Conservation (phyloP, 2,113 vertebrate species). For the Taxidea taxus region DNA sequence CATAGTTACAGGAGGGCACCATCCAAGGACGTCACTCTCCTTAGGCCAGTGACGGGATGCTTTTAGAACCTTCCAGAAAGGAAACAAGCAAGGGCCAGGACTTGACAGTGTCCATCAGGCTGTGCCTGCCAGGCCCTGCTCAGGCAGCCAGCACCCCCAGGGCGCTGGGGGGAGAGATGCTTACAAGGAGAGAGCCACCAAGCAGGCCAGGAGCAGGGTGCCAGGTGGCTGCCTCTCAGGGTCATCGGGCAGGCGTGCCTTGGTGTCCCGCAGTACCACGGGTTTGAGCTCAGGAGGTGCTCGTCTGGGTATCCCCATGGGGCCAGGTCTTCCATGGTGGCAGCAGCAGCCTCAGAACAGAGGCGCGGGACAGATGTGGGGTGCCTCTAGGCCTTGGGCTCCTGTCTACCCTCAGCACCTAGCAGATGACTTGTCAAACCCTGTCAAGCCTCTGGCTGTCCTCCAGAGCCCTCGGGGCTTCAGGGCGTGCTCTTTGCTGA, state of each 20-base stretch:
- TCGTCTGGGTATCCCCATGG: background rate
- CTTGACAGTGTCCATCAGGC: background rate
- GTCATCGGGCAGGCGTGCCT: rapidly evolving
- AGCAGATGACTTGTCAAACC: rapidly evolving
- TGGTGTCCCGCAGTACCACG: rapidly evolving
- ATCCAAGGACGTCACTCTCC: background rate
- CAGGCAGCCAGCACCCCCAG: rapidly evolving
- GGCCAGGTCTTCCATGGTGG: background rate
- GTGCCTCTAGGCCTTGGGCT: background rate
- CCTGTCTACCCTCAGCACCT: background rate
- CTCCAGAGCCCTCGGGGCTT: background rate
- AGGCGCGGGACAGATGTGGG: rapidly evolving
- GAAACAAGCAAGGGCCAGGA: background rate
- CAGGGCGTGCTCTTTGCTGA: background rate
- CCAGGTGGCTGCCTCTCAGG: rapidly evolving
- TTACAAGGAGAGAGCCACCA: rapidly evolving
- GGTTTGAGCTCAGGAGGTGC: background rate
- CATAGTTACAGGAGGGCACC: background rate
- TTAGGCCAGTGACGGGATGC: rapidly evolving
- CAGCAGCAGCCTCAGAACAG: background rate
- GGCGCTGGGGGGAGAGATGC: too few species aligned
- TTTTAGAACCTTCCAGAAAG: background rate
- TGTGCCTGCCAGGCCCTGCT: background rate
- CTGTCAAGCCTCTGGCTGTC: background rate
- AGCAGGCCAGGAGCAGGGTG: too few species aligned